A percentile compares a stretch with the other conserved stretches of the same genome.
Evolutionary conservation across 2,888 invertebrate genomes (phyloP).

Genomic region (Pimpla rufipes): DNA sequence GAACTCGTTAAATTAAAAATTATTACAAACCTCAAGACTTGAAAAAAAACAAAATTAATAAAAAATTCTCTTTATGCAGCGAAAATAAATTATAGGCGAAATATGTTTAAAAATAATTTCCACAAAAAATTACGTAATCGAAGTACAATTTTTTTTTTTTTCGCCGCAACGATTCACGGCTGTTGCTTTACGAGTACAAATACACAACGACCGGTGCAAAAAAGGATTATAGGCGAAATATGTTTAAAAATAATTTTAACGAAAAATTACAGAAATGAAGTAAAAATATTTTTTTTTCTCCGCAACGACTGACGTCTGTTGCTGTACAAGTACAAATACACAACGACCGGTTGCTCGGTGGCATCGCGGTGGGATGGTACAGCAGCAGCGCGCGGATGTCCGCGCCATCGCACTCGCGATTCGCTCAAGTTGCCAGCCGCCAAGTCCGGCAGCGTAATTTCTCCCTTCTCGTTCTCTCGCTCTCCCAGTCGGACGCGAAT

Average conservation of each 20-base stretch:
- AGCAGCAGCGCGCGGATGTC: conserved; percentile 78
- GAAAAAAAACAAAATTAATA: no score
- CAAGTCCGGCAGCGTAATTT: conserved; percentile 72
- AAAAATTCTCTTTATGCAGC: no score
- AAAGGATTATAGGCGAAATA: background rate
- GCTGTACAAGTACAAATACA: background rate
- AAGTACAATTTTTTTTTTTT: background rate
- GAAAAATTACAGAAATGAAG: background rate
- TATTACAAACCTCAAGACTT: no score
- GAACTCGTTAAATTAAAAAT: no score
- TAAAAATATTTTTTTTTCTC: background rate
- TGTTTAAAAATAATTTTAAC: background rate
- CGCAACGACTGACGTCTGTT: background rate
- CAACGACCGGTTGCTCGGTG: conserved; percentile 1
- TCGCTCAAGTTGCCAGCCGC: conserved; percentile 81
- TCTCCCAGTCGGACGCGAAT: conserved; percentile 67
- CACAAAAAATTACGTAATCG: background rate
- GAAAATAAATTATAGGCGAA: background rate
- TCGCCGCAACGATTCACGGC: background rate
- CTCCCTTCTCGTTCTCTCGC: conserved; percentile 66
- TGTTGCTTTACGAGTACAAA: background rate
- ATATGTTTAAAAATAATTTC: background rate
- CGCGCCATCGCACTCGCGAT: conserved; percentile 84
- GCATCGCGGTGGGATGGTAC: conserved; percentile 59
- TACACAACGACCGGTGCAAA: no score